Conservation (phyloP, 1,140 invertebrate species). For the Meloidogyne hapla region DNA sequence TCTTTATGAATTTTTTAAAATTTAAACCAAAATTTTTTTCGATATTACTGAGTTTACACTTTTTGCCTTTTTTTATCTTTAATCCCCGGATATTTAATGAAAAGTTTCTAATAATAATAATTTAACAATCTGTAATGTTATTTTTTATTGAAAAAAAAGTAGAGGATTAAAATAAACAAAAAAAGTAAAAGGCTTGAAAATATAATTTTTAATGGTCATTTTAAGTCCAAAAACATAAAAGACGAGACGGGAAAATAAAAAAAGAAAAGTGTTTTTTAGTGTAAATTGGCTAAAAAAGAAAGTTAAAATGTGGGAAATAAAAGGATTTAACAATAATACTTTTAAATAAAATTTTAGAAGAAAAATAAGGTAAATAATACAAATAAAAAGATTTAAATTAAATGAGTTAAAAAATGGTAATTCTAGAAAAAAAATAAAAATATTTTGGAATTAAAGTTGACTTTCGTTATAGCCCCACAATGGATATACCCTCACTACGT, state of each 20-base stretch:
- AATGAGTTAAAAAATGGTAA: no score
- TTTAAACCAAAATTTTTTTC: no score
- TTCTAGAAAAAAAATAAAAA: no score
- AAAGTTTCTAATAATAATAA: no score
- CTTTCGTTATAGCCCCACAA: no score
- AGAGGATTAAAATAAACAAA: slow-evolving; percentile 1
- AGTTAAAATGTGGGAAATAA: neutral
- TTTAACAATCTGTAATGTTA: neutral
- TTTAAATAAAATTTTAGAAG: neutral
- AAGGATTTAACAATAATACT: neutral
- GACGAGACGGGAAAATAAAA: neutral
- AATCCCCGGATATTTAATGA: no score
- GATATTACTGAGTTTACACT: no score
- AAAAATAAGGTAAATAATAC: neutral
- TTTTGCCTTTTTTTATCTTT: no score
- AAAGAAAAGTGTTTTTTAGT: neutral
- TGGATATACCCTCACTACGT: no score
- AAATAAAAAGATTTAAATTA: neutral
- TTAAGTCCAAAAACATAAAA: neutral
- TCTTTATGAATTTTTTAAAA: no score
- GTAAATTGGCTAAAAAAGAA: neutral
- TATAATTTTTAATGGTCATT: neutral
- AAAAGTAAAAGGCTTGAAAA: neutral
- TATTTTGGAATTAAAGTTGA: no score
- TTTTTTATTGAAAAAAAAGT: neutral